Base-by-base conservation (phyloP, 2,888 invertebrate genomes). In the Bugula neritina region DNA sequence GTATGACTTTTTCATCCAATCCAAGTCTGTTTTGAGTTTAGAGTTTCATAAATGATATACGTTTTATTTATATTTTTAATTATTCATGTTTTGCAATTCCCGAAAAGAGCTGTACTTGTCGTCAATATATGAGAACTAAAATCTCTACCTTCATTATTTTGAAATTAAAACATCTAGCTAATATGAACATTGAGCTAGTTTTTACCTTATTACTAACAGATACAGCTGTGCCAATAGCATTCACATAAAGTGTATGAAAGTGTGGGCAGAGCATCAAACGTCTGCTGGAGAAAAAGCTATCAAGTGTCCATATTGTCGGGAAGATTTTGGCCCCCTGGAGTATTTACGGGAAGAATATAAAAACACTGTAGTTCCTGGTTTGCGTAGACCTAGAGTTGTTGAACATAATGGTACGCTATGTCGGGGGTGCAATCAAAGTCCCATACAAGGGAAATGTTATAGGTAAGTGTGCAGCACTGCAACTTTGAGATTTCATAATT, bases 231-330 rank as follows among this genome's bases (percentile, higher is more conserved):
- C 84, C 2, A 84, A 84, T 77, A 84, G 79, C 73, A 79, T 84
- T 3, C 84, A 84, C 76, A 83, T 84, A 35, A 83, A 84, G 72
- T 84, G 84, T 77, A 84, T 84, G 84, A 81, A 81, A 74, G 78
- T 84, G 3, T 84, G 83, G 82, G 83, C 84, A 0, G 82, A 84
- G 63, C 84, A 84, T 73, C 84, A 84, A 75, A 78, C 78, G 69
- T 75, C 79, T 10, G 75, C 77, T 29, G 80, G 80, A 1, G 80
- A 82, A 63, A 76, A 76, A 2, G 74, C 72, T 55, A 79, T 84
- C 43, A 81, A 81, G 71, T 84, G 84, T 75, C 84, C 84, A 10
- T 78, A 84, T 72, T 84, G 84, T 76, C 79, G 84, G n/a, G 81
- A 82, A 73, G 81, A 83, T 75, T 84, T 84, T 77, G 83, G 83